A percentile compares a stretch with the other conserved stretches of the same genome.
Conservation (phyloP, 1,140 invertebrate species). For the Capitella teleta region DNA sequence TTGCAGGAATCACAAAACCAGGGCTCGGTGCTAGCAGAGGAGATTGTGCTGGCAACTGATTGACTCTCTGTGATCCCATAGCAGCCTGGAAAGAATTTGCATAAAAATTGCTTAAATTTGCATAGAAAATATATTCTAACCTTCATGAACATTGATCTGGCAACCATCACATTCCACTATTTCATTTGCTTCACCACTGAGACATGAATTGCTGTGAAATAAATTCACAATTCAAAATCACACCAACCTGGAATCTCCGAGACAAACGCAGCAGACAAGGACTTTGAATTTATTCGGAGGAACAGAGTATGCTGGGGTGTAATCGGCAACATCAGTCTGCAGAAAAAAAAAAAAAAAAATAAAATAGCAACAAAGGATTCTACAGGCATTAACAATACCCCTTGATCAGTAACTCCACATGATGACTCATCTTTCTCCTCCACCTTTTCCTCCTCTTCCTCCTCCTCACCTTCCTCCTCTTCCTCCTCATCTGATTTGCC, state of each 20-base stretch:
- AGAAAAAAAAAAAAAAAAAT: neutral
- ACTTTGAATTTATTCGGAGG: conserved; percentile 35
- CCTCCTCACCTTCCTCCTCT: too few species aligned
- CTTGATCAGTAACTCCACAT: neutral
- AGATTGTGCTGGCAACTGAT: conserved; percentile 60
- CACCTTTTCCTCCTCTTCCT: too few species aligned
- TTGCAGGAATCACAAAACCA: conserved; percentile 99
- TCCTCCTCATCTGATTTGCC: too few species aligned
- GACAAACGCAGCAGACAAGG: conserved; percentile 81
- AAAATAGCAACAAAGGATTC: neutral
- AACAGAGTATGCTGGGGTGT: conserved; percentile 7
- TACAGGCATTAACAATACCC: neutral
- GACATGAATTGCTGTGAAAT: neutral
- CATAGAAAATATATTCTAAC: conserved; percentile 27
- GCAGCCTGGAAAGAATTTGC: conserved; percentile 52
- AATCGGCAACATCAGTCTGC: neutral
- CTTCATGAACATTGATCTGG: conserved; percentile 90
- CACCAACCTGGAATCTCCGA: conserved; percentile 57
- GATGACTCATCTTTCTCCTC: too few species aligned
- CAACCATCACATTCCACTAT: conserved; percentile 95
- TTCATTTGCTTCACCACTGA: conserved; percentile 82
- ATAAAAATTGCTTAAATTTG: neutral
- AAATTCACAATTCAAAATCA: neutral
- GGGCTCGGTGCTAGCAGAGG: conserved; percentile 84
- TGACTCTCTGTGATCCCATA: conserved; percentile 89